A percentile compares a stretch with the other conserved stretches of the same genome.
These are phyloP conservation scores for Tarsius wallacei DNA, from an alignment of 2,797 vertebrate genomes.

Conservation along the genomic window DNA sequence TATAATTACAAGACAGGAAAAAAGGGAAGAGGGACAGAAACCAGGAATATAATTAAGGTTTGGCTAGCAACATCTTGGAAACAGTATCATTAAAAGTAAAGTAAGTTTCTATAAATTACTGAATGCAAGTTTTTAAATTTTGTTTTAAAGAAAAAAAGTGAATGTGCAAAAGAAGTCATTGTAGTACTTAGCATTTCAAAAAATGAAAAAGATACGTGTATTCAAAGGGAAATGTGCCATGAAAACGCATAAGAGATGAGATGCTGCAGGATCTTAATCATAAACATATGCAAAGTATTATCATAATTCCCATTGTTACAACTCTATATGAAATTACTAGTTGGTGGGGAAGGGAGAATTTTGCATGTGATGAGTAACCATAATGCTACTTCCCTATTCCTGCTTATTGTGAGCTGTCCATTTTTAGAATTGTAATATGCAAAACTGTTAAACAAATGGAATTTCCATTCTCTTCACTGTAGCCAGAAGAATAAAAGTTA, in stretches of 20 bases:
- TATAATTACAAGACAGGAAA: constrained; percentile 68
- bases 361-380: not conserved
- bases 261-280: constrained; percentile 80
- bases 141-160: constrained; percentile 75
- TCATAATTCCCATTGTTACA: constrained; percentile 45
- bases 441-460: constrained; percentile 27
- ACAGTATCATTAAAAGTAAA: constrained; percentile 80
- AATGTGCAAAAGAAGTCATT: constrained; percentile 79
- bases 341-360: not conserved
- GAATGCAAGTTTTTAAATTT: constrained; percentile 65
- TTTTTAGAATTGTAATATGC: not conserved
- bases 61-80: constrained; percentile 82
- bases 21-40: constrained; percentile 53
- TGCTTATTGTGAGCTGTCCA: not conserved
- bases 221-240: constrained; percentile 76
- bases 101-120: constrained; percentile 76
- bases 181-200: constrained; percentile 77
- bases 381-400: constrained; percentile 10
- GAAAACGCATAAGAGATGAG: constrained; percentile 72
- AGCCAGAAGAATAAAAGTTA: not conserved
- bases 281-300: constrained; percentile 55
- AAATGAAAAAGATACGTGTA: constrained; percentile 72
- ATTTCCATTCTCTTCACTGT: constrained; percentile 48
- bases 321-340: constrained; percentile 6
- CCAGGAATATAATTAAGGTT: constrained; percentile 75